These are phyloP conservation scores for Bovichtus variegatus DNA, from an alignment of 2,797 vertebrate species.

Conservation along the genomic window DNA sequence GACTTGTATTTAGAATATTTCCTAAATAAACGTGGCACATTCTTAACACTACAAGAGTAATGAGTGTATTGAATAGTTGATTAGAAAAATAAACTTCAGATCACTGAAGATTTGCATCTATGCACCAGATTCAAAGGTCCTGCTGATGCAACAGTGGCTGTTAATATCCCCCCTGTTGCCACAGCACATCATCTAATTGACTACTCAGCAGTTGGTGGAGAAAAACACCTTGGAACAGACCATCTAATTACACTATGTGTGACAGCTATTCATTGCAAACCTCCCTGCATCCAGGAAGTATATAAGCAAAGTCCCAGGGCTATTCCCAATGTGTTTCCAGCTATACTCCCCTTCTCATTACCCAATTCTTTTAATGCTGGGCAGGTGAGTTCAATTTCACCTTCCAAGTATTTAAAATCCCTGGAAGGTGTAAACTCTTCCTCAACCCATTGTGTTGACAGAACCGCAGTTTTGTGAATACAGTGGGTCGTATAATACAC, in stretches of 20 bases:
- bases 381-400: conserved; percentile 26
- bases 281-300: conserved; percentile 55
- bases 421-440: conserved; percentile 24
- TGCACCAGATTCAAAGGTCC: conserved; percentile 41
- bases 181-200: conserved; percentile 74
- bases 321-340: conserved; percentile 56
- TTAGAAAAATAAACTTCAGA: not conserved
- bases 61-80: not conserved
- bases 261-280: conserved; percentile 71
- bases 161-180: conserved; percentile 75
- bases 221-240: conserved; percentile 63
- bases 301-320: conserved; percentile 57
- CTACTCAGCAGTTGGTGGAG: conserved; percentile 74
- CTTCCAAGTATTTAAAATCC: conserved; percentile 32
- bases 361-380: conserved; percentile 54
- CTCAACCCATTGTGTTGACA: conserved; percentile 30
- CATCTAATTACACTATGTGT: conserved; percentile 68
- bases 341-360: conserved; percentile 44
- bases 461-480: conserved; percentile 17
- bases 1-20: not conserved
- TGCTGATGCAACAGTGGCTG: conserved; percentile 71
- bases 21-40: not conserved
- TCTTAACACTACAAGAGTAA: not conserved
- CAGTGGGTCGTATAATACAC: not conserved
- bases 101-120: conserved; percentile 24